A percentile compares a stretch with the other conserved stretches of the same genome.
Evolutionary conservation across 2,113 vertebrate species (phyloP).

Genomic region (Rhynchomys soricoides): DNA sequence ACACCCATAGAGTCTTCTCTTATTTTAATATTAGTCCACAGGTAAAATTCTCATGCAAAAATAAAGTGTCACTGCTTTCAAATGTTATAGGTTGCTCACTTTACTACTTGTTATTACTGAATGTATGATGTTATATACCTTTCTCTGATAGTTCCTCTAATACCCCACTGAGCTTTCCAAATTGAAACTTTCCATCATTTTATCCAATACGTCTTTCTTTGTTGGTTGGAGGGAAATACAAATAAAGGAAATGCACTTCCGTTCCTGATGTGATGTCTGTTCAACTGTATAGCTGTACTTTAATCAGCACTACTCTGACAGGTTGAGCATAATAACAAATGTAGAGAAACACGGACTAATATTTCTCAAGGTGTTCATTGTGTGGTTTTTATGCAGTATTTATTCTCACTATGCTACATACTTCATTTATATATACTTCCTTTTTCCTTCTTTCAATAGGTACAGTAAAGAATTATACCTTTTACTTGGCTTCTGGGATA

Average conservation of each 20-base stretch:
- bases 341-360: not conserved
- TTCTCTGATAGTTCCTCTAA: not conserved
- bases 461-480: not conserved
- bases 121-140: not conserved
- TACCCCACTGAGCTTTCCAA: not conserved
- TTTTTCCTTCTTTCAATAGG: not conserved
- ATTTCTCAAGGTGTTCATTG: not conserved
- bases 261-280: not conserved
- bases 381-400: not conserved
- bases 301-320: slow-evolving; percentile 32
- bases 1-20: not conserved
- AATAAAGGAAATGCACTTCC: not conserved
- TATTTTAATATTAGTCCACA: not conserved
- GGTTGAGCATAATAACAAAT: slow-evolving; percentile 4
- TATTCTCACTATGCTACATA: not conserved
- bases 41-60: not conserved
- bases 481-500: slow-evolving; percentile 39
- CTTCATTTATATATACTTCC: not conserved
- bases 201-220: not conserved
- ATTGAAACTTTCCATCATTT: slow-evolving; percentile 17
- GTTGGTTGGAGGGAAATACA: not conserved
- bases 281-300: not conserved
- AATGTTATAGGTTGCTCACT: not conserved
- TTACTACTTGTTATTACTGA: not conserved
- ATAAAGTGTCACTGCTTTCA: not conserved